A percentile compares a stretch with the other conserved stretches of the same genome.
These are phyloP conservation scores for Nemapogon koenigi DNA, from an alignment of 2,888 invertebrate genomes.

Conservation along the genomic window DNA sequence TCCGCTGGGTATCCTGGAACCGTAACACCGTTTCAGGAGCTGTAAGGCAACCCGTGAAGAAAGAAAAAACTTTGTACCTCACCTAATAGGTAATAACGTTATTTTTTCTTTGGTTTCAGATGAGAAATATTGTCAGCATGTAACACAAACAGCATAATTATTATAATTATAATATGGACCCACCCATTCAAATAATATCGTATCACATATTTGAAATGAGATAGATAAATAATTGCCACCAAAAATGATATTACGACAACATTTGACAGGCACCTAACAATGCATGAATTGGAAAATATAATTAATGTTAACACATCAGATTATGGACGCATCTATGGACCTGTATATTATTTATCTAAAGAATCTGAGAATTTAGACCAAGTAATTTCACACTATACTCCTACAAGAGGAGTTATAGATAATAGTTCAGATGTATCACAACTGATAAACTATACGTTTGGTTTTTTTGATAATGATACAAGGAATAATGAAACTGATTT, in stretches of 20 bases:
- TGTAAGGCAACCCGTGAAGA: no score
- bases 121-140: no score
- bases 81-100: no score
- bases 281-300: conserved; percentile 35
- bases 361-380: no score
- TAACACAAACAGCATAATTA: no score
- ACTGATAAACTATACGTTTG: not conserved
- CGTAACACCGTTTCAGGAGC: no score
- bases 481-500: conserved; percentile 17
- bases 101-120: no score
- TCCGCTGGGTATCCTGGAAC: no score
- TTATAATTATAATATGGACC: conserved; percentile 27
- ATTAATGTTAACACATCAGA: not conserved
- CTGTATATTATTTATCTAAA: not conserved
- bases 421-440: not conserved
- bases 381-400: no score
- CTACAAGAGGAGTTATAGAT: no score
- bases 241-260: conserved; percentile 35
- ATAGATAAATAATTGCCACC: conserved; percentile 28
- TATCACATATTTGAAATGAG: conserved; percentile 55
- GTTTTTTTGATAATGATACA: conserved; percentile 2
- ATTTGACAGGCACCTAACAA: conserved; percentile 30
- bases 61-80: no score
- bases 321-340: not conserved
- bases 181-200: conserved; percentile 21